A percentile compares a stretch with the other conserved stretches of the same genome.
Conservation (phyloP, 2,888 invertebrate genomes). For the Nezara viridula region DNA sequence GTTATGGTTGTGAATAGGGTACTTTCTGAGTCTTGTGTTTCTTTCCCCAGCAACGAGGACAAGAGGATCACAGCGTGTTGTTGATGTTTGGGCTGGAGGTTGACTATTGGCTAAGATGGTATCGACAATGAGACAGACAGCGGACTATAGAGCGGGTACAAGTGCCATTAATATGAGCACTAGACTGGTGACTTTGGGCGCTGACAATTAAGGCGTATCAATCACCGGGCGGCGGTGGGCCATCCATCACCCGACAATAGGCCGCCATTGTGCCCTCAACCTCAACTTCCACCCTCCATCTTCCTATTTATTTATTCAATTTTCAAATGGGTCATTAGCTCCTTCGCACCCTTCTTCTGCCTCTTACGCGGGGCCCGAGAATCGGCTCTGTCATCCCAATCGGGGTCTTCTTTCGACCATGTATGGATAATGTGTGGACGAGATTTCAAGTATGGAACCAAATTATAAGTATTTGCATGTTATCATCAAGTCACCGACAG, state of each 20-base stretch:
- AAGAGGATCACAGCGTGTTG: neutral
- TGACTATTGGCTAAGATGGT: neutral
- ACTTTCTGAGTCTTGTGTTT: neutral
- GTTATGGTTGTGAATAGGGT: too few species aligned
- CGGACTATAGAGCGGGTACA: neutral
- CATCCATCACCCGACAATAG: conserved; percentile 55
- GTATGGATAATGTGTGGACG: neutral
- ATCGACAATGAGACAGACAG: neutral
- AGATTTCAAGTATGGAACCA: neutral
- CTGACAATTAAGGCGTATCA: conserved; percentile 52
- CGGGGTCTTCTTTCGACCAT: neutral
- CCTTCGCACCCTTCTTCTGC: conserved; percentile 44
- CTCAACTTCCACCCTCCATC: conserved; percentile 45
- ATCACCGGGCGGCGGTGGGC: neutral
- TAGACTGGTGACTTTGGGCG: conserved; percentile 17
- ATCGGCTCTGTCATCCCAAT: conserved; percentile 14
- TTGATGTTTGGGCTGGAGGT: too few species aligned
- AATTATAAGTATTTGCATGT: too few species aligned
- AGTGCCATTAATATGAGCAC: conserved; percentile 28
- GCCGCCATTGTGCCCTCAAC: conserved; percentile 45
- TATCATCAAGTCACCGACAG: too few species aligned
- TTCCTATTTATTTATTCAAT: conserved; percentile 56
- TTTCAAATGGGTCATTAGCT: conserved; percentile 54
- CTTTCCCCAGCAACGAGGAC: neutral
- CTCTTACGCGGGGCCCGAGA: neutral